These are phyloP conservation scores for Serranus cabrilla DNA, from an alignment of 2,797 vertebrate genomes.

Conservation along the genomic window DNA sequence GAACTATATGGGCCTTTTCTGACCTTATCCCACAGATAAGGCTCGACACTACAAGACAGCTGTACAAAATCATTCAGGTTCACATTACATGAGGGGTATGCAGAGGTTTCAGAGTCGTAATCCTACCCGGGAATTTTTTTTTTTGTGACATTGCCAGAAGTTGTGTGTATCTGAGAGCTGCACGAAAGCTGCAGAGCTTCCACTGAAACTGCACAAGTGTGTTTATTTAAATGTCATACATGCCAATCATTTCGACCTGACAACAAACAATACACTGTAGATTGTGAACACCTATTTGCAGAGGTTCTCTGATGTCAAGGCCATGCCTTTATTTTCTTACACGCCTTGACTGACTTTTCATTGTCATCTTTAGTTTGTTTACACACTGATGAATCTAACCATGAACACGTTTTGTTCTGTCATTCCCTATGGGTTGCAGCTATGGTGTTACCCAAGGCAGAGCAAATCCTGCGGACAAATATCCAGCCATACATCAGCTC, in stretches of 20 bases:
- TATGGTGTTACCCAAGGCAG: conserved; percentile 90
- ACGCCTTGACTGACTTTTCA: too few species aligned
- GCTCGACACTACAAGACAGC: background rate
- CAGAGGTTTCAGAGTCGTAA: background rate
- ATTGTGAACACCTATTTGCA: background rate
- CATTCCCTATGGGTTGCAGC: conserved; percentile 74
- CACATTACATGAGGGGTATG: conserved; percentile 9
- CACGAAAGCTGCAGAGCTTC: conserved; percentile 7
- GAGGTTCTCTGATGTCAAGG: background rate
- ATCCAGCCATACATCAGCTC: conserved; percentile 95
- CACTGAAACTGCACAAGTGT: conserved; percentile 12
- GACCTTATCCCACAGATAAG: conserved; percentile 39
- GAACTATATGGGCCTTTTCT: conserved; percentile 32
- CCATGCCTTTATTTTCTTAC: conserved; percentile 18
- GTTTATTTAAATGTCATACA: conserved; percentile 20
- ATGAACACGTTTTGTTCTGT: background rate
- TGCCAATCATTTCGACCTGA: conserved; percentile 22
- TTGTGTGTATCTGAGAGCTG: background rate
- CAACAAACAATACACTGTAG: background rate
- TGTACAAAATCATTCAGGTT: conserved; percentile 9
- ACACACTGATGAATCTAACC: conserved; percentile 2
- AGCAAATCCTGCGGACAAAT: conserved; percentile 89
- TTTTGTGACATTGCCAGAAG: background rate
- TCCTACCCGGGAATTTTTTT: background rate
- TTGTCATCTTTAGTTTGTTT: background rate